Conservation (phyloP, 2,797 vertebrate species). For the Clarias laeviceps region DNA sequence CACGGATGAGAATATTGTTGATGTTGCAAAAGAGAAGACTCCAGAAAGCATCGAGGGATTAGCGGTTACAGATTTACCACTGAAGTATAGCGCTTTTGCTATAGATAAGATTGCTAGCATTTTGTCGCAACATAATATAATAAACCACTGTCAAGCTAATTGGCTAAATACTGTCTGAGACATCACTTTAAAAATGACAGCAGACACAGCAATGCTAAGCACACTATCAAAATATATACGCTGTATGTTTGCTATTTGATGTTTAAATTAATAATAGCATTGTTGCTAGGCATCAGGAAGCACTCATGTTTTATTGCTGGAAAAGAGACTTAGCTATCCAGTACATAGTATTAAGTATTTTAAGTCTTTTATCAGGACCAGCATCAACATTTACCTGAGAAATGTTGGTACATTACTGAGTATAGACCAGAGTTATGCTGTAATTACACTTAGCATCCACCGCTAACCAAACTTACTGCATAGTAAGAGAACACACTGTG, state of each 20-base stretch:
- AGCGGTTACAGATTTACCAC: slow-evolving; percentile 7
- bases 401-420: not conserved
- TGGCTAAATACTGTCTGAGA: not conserved
- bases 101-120: not conserved
- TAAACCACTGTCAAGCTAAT: not conserved
- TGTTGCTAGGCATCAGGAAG: slow-evolving; percentile 8
- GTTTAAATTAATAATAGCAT: not conserved
- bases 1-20: slow-evolving; percentile 3
- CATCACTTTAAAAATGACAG: not conserved
- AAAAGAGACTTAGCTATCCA: not conserved
- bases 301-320: not conserved
- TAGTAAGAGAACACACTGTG: not conserved
- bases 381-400: not conserved
- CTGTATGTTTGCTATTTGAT: not conserved
- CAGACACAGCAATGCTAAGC: not conserved
- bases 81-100: not conserved
- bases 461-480: not conserved
- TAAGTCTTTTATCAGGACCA: not conserved
- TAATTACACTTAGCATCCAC: not conserved
- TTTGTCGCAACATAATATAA: not conserved
- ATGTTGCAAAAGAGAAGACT: slow-evolving; percentile 1
- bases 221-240: not conserved
- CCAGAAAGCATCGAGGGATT: not conserved
- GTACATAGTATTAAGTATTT: not conserved
- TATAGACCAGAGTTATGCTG: not conserved